A percentile compares a stretch with the other conserved stretches of the same genome.
These are phyloP conservation scores for Peromyscus melanophrys DNA, from an alignment of 2,797 vertebrate genomes.

Conservation along the genomic window DNA sequence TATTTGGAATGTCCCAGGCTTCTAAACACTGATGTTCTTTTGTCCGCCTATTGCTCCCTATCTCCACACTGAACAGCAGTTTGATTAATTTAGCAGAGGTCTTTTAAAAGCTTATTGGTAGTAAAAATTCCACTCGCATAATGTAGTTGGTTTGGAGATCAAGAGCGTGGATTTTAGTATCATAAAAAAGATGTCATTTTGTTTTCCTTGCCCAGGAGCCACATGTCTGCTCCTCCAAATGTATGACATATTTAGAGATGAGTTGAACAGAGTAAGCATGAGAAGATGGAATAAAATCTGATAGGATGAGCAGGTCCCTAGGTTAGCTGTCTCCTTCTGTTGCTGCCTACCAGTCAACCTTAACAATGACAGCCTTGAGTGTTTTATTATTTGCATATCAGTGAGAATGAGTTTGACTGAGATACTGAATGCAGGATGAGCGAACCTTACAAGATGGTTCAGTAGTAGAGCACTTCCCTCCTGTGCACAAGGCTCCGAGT, in stretches of 20 bases:
- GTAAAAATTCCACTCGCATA: neutral
- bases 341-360: neutral
- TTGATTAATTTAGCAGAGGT: neutral
- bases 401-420: neutral
- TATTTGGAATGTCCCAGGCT: neutral
- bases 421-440: neutral
- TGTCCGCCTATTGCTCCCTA: neutral
- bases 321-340: neutral
- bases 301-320: neutral
- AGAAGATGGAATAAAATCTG: neutral
- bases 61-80: neutral
- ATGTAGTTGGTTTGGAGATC: slow-evolving; percentile 3
- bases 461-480: neutral
- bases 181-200: slow-evolving; percentile 11
- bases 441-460: neutral
- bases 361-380: neutral
- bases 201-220: neutral
- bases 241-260: rapidly evolving
- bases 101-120: neutral
- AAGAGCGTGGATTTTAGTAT: slow-evolving; percentile 45
- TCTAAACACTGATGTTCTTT: neutral
- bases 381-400: neutral
- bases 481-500: neutral
- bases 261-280: neutral
- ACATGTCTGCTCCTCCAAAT: neutral